Evolutionary conservation across 2,888 invertebrate genomes (phyloP).

Genomic region (Andricus curvator): DNA sequence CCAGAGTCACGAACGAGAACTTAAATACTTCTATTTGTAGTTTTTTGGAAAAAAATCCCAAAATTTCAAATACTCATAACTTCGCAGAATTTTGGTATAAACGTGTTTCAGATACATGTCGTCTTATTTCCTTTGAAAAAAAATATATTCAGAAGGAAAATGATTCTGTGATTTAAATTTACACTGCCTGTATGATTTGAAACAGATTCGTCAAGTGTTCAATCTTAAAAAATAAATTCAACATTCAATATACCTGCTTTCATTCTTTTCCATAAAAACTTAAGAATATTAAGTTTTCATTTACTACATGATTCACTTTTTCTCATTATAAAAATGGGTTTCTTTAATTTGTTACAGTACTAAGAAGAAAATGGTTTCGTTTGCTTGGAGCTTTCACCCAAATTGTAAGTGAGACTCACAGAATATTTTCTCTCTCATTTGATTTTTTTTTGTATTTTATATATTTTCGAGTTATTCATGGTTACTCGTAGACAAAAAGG

Average conservation of each 20-base stretch:
- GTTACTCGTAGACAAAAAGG: constrained; percentile 1
- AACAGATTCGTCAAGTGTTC: too few relatives aligned
- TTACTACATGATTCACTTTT: not conserved
- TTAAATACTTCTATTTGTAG: too few relatives aligned
- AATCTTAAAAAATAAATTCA: too few relatives aligned
- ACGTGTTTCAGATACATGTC: too few relatives aligned
- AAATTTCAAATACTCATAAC: too few relatives aligned
- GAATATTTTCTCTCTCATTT: not conserved
- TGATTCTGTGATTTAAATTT: too few relatives aligned
- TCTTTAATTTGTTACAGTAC: not conserved
- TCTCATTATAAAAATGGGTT: not conserved
- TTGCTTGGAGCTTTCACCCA: not conserved
- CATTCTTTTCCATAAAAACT: not conserved
- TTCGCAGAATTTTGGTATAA: too few relatives aligned
- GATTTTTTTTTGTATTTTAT: not conserved
- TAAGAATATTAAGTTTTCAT: not conserved
- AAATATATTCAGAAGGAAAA: too few relatives aligned
- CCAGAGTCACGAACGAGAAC: too few relatives aligned
- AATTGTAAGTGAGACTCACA: not conserved
- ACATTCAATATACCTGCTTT: not conserved
- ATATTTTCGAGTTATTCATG: not conserved
- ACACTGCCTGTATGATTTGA: too few relatives aligned
- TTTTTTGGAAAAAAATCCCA: too few relatives aligned
- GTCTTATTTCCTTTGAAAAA: too few relatives aligned
- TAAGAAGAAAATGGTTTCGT: not conserved